Conservation (phyloP, 2,888 invertebrate species). For the Euzophera pinguis region DNA sequence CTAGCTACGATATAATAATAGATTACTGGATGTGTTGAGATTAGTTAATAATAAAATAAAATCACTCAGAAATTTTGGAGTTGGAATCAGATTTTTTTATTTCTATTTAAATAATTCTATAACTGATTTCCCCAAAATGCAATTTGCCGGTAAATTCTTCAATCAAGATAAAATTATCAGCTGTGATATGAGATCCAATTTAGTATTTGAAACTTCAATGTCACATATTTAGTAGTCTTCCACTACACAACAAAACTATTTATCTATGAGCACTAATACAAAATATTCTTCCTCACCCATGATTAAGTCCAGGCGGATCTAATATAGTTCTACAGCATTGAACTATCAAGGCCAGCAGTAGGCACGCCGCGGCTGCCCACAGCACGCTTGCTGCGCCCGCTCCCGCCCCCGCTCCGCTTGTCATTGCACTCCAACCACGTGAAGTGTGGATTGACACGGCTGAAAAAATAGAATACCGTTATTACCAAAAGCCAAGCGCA, state of each 20-base stretch:
- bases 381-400: constrained; percentile 61
- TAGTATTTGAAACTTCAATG: no score
- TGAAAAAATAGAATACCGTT: constrained; percentile 30
- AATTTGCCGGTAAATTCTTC: no score
- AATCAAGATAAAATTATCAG: no score
- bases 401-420: constrained; percentile 52
- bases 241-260: no score
- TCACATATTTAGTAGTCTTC: no score
- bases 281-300: constrained; percentile 29
- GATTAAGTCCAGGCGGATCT: constrained; percentile 53
- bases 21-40: background rate
- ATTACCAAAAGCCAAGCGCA: no score
- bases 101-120: no score
- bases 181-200: no score
- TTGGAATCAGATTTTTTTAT: no score
- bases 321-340: constrained; percentile 76
- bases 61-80: background rate
- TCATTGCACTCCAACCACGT: constrained; percentile 60
- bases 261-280: no score
- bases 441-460: constrained; percentile 82
- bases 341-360: constrained; percentile 74
- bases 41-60: background rate
- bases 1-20: no score
- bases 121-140: no score
- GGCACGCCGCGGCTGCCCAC: constrained; percentile 78